Base-by-base conservation (phyloP, 2,888 invertebrate genomes). In the Trichopoda pennipes region DNA sequence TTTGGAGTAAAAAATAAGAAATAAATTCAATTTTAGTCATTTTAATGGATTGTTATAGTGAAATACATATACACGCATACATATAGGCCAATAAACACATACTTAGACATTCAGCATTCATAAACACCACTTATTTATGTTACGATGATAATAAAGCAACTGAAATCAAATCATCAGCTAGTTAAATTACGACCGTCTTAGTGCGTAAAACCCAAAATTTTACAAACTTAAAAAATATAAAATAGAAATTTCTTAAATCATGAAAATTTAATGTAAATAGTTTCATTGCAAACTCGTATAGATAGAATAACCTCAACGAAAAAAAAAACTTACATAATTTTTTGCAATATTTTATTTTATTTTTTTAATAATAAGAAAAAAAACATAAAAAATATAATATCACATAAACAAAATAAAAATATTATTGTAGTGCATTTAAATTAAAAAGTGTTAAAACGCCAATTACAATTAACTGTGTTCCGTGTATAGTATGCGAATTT, bases 401-500 rank as follows among this genome's bases (percentile, higher is more conserved):
- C 12, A 21, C 17, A 51, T 8, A 51, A 47, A 32, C 3, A 32
- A 51, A 51, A 53, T 19, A 55, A 23, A n/a, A 38, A 69, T 49
- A n/a, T 2, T 44, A 4, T 7, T 6, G 14, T 32, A 61, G 63
- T 74, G 63, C 38, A 44, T 69, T 61, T 10, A 49, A 53, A 12
- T 56, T 55, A n/a, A 60, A 78, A 74, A 64, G 73, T 77, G 60
- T 68, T 47, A 61, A 79, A 68, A 81, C 73, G 73, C 61, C 73
- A 53, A 55, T 78, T 44, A 69, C 10, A 68, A 74, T 81, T 63
- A 72, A 64, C 35, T 56, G 73, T 70, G 73, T 78, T 66, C 85
- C 85, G 81, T 86, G 90, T 89, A 88, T 91, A 91, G 91, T 91
- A 91, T 91, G 91, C 91, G 88, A 91, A 91, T 88, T 90, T 86